Evolutionary conservation across 2,888 invertebrate genomes (phyloP), one percentile per base, ranked within the genome.

Genomic region (Pyrochroa serraticornis): DNA sequence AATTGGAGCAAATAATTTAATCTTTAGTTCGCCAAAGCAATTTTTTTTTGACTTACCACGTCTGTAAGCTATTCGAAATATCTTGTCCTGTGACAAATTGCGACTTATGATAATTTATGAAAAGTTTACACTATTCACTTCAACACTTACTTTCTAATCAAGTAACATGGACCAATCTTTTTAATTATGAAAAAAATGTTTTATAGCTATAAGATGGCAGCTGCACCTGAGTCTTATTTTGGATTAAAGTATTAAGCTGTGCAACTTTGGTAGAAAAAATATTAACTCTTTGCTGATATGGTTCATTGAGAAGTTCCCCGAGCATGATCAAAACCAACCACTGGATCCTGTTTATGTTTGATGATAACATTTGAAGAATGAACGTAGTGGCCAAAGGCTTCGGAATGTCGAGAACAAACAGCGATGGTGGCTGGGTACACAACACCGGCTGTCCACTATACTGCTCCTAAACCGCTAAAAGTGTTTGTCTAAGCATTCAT

Each of bases 401-500:
- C 62, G 71, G 73, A 74, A 74, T 74, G 72, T 64, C 58, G 60
- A 70, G 66, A 64, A 66, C 68, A 73, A 74, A 74, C 70, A 74
- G 62, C 60, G 65, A 68, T 70, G 69, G 73, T 72, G 71, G 72
- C 64, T 69, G 58, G 64, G 71, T 71, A 74, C 72, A 73, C 67
- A 69, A 68, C 70, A 70, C 64, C 66, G 71, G 68, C 69, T 73
- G 72, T 72, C 69, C 71, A 70, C 73, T 74, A 37, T 55, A 50
- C 67, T 69, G 72, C 73, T 74, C 68, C 72, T 72, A 75, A 75
- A 72, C 75, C 75, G 74, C 75, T 77, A 76, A 75, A 75, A 75
- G 75, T 77, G 75, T 77, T 77, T 77, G 72, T 71, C 71, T 72
- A 75, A 70, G 72, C 74, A 72, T 75, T 74, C 74, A 71, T 71